Evolutionary conservation across 2,797 vertebrate species (phyloP), one percentile per base, ranked within the genome.

Genomic region (Platalea minor): DNA sequence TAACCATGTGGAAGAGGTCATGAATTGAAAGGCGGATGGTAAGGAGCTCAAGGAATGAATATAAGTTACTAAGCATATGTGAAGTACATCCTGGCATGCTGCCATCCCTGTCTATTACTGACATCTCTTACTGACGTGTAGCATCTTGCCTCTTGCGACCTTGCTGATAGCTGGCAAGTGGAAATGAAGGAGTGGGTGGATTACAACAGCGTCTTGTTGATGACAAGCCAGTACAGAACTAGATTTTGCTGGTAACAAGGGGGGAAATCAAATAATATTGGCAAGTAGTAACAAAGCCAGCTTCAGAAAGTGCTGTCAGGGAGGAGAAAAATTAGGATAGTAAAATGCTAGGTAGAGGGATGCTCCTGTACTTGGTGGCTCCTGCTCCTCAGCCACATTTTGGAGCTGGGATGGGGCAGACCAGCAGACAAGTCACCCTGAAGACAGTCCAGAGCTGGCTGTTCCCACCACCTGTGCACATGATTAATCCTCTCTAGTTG

Each of bases 121-220:
- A 92, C 89, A 81, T 92, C 81, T 91, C 51, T 63, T 84, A 83
- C 46, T 96, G 94, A 96, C 88, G 88, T 75, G 76, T 88, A 94
- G 89, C 96, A 96, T 96, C 96, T 97, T 96, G 94, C 77, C 76
- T 95, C 69, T 57, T 69, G 68, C 1, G 6, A 93, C 91, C 92
- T 84, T 92, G 94, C 75, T 91, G 89, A 91, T 85, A 91, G 78
- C 65, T 88, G 76, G 79, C 76, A 95, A 92, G 73, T 69, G 85
- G 79, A 91, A 96, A 72, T 48, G 59, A 88, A 93, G 45, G 73
- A 54, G 82, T 81, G 85, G 88, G 91, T 76, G 82, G 89, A 91
- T 93, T 79, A 84, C 83, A 92, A 65, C 33, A 90, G 61, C 11
- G 7, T 61, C 75, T 88, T 69, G 53, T 46, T 80, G 76, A 89